Evolutionary conservation across 2,113 vertebrate species (phyloP), one percentile per base, ranked within the genome.

Genomic region (Ariopsis seemanni): DNA sequence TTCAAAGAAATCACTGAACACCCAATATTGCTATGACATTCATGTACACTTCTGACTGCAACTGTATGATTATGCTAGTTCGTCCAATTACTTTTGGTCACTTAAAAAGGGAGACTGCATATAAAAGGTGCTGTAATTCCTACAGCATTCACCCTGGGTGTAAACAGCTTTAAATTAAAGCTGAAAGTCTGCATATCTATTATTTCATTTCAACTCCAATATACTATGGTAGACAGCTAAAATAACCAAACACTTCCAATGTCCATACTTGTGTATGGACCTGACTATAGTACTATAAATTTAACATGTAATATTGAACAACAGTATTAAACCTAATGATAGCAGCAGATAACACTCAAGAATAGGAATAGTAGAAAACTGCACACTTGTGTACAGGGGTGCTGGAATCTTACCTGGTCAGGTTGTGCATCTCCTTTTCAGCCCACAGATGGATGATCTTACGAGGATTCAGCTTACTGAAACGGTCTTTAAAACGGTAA

Each of bases 361-460:
- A 4, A 6, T 14, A 7, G 18, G 11, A 34, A 58, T 34, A 5
- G 4, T 34, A 55, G 15, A 58, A 55, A 58, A 20, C 34, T 48
- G 42, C 8, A 10, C 7, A 48, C 15, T 30, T 62, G 57, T 27
- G 15, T 69, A 0, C 2, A 27, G 7, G 20, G 6, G 25, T 55
- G 52, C n/a, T 22, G 10, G 27, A 74, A n/a, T 18, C 22, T 53
- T 75, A 99, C 98, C 97, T 99, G 92, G 86, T 89, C 84, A 99
- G 94, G 93, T 99, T 99, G 94, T 99, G 98, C 97, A 97, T 99
- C 95, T 99, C 98, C 92, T 99, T 99, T 94, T 99, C 98, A 88
- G 98, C 98, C 98, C 98, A 99, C 94, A 99, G 96, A 30, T 96
- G 94, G 92, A 99, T 99, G 92, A 99, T 91, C 92, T 99, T 99